Conservation (phyloP, 2,888 invertebrate species). For the Asteroscopus sphinx region DNA sequence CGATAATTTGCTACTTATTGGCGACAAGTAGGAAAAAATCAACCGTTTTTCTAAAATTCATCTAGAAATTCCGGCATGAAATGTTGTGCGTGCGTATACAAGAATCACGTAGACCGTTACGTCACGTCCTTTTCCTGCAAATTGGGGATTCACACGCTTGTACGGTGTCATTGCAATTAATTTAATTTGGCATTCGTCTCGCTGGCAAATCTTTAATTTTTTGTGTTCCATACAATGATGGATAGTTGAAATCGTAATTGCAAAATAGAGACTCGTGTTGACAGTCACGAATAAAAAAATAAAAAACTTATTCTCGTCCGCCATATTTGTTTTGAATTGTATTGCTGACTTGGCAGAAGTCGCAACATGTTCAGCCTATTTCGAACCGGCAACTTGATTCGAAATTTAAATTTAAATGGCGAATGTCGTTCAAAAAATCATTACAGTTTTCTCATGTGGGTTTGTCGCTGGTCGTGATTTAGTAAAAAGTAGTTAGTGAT, state of each 20-base stretch:
- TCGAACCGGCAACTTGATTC: background rate
- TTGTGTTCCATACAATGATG: conserved; percentile 43
- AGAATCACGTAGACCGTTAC: conserved; percentile 45
- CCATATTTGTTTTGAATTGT: conserved; percentile 8
- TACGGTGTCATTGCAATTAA: conserved; percentile 58
- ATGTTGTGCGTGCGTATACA: conserved; percentile 45
- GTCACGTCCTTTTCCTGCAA: conserved; percentile 54
- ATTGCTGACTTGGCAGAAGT: background rate
- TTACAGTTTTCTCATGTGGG: too few relatives aligned
- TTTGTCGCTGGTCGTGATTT: conserved; percentile 5
- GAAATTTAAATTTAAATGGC: background rate
- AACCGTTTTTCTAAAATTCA: background rate
- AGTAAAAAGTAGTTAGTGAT: conserved; percentile 10
- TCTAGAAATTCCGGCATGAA: conserved; percentile 4
- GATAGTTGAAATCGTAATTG: conserved; percentile 48
- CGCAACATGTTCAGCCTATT: background rate
- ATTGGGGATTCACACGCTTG: conserved; percentile 56
- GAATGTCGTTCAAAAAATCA: background rate
- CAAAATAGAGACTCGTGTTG: conserved; percentile 41
- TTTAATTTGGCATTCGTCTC: conserved; percentile 59
- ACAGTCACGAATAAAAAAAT: conserved; percentile 39
- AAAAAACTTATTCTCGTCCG: background rate
- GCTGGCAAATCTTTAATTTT: conserved; percentile 53
- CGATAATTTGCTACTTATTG: too few relatives aligned
- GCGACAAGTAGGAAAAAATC: too few relatives aligned